Evolutionary conservation across 1,140 invertebrate species (phyloP), one percentile per base, ranked within the genome.

Genomic region (Philotrypesis tridentata): DNA sequence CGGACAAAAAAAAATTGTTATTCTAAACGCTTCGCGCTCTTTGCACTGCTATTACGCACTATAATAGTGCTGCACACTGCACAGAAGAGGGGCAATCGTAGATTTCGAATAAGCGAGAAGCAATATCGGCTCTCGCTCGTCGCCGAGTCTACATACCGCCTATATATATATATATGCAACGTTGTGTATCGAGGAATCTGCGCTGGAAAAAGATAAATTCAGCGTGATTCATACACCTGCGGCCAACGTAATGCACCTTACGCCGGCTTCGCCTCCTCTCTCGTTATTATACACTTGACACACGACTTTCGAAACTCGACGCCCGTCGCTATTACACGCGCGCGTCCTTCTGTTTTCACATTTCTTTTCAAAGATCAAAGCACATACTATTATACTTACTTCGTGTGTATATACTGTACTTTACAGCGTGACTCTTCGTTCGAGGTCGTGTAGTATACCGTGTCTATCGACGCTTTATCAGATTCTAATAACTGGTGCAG

Each of bases 201-300:
- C 61, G 27, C 25, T 65, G 61, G 37, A 23, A 31, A n/a, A 76
- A 71, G 78, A 79, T 72, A 72, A 72, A 79, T 71, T 40, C 29
- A 43, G 78, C 55, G 14, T 80, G 78, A 80, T 72, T 80, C 78
- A 80, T 73, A 40, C 70, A 80, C 78, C 78, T 73, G n/a, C n/a
- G 68, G 55, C 21, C 43, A n/a, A 60, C n/a, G 77, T 70, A 37
- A 70, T 60, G 21, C 23, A n/a, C 31, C 14, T 65, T 27, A 21
- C 23, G 27, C 61, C 61, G 61, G 61, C 9, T 65, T 25, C 61
- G n/a, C n/a, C n/a, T n/a, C 60, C 5, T 61, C 23, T 25, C 23
- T 6, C 60, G 60, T 23, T 25, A 9, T 37, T 37, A 37, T 37
- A 37, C 33, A 37, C 33, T 37, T 9, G 33, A n/a, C 33, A 37